Evolutionary conservation across 2,113 vertebrate species (phyloP).

Genomic region (Balaeniceps rex): DNA sequence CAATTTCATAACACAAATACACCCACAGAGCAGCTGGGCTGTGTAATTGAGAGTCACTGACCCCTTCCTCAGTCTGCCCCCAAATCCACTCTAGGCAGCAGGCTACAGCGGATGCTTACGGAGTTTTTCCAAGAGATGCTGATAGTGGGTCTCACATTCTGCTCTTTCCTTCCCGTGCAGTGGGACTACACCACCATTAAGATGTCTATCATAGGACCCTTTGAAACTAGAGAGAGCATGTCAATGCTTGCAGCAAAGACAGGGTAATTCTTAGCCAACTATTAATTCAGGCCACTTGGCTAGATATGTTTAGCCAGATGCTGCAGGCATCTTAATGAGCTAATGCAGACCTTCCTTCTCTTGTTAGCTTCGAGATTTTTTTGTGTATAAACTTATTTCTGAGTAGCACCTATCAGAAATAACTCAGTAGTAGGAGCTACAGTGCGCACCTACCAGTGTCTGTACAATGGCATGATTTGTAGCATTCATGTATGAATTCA

Average conservation of each 20-base stretch:
- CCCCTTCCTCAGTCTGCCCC: not conserved
- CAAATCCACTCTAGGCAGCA: not conserved
- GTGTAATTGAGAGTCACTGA: not conserved
- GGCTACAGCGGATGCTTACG: not conserved
- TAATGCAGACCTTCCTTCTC: not conserved
- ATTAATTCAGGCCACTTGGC: not conserved
- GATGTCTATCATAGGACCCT: not conserved
- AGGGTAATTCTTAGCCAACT: not conserved
- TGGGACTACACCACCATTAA: not conserved
- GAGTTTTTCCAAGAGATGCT: not conserved
- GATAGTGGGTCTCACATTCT: rapidly evolving
- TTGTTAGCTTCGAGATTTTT: not conserved
- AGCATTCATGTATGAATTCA: slow-evolving; percentile 98
- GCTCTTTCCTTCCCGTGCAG: not conserved
- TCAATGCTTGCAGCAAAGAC: not conserved
- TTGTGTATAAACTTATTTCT: not conserved
- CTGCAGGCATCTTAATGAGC: not conserved
- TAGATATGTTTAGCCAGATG: not conserved
- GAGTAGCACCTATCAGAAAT: not conserved
- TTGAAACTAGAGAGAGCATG: not conserved
- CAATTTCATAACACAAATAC: not conserved
- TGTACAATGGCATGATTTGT: slow-evolving; percentile 98
- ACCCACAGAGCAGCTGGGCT: not conserved
- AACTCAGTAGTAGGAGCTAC: not conserved
- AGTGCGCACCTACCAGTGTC: slow-evolving; percentile 86